Evolutionary conservation across 1,140 invertebrate genomes (phyloP).

Genomic region (Drosophila repletoides): DNA sequence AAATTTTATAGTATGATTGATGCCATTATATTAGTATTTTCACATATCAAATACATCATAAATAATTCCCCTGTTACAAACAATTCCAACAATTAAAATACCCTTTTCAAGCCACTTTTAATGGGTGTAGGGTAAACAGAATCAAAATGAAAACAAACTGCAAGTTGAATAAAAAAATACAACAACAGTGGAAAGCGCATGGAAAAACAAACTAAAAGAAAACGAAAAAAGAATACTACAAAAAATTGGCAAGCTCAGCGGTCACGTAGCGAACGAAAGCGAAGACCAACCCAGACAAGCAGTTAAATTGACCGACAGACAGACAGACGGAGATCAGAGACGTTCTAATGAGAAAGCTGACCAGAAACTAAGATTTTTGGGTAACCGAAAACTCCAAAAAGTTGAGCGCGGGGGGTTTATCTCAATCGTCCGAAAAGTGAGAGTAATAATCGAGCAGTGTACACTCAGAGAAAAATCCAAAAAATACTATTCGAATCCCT

Average conservation of each 20-base stretch:
- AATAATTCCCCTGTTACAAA: too few relatives aligned
- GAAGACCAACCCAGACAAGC: slow-evolving; percentile 45
- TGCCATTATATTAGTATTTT: too few relatives aligned
- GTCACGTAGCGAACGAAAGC: slow-evolving; percentile 68
- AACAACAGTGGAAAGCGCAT: slow-evolving; percentile 10
- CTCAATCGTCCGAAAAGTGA: slow-evolving; percentile 64
- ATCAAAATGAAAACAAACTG: background rate
- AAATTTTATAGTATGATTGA: too few relatives aligned
- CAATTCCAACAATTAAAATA: too few relatives aligned
- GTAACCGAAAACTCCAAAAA: slow-evolving; percentile 6
- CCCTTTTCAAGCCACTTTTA: too few relatives aligned
- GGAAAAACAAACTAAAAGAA: slow-evolving; percentile 16
- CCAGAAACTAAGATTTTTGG: slow-evolving; percentile 48
- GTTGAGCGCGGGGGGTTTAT: background rate
- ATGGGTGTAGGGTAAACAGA: too few relatives aligned
- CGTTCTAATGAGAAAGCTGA: slow-evolving; percentile 71
- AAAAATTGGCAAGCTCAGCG: slow-evolving; percentile 39
- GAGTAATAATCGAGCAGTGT: slow-evolving; percentile 34
- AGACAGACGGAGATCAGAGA: slow-evolving; percentile 18
- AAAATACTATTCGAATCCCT: too few relatives aligned
- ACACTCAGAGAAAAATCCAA: too few relatives aligned
- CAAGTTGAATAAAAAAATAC: background rate
- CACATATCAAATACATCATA: too few relatives aligned
- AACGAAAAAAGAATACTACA: slow-evolving; percentile 11
- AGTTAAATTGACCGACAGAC: background rate